These are phyloP conservation scores for Melanostoma mellinum DNA, from an alignment of 2,888 invertebrate species.

Conservation along the genomic window DNA sequence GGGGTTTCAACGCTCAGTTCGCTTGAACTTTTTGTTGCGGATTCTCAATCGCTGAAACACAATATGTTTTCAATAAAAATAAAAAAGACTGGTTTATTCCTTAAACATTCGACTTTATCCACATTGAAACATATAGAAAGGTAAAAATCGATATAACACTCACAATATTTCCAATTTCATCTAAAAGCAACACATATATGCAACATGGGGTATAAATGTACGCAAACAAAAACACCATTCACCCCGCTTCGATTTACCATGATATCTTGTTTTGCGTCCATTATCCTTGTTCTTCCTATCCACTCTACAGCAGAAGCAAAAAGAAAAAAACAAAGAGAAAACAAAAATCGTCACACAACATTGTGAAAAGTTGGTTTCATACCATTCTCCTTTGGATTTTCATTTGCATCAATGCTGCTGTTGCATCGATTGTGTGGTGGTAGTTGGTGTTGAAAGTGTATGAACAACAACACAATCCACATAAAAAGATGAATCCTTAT, in stretches of 20 bases:
- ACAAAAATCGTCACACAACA: constrained; percentile 38
- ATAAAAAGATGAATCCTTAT: constrained; percentile 53
- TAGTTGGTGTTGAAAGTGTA: constrained; percentile 10
- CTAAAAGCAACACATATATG: constrained; percentile 14
- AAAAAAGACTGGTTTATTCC: background rate
- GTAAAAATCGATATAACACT: constrained; percentile 28
- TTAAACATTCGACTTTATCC: background rate
- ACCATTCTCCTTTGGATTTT: constrained; percentile 5
- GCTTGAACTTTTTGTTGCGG: too few relatives aligned
- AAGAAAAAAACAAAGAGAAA: background rate
- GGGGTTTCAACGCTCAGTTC: too few relatives aligned
- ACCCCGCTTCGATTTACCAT: constrained; percentile 42
- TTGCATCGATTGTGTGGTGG: constrained; percentile 45
- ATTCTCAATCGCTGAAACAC: too few relatives aligned
- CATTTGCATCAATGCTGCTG: constrained; percentile 46
- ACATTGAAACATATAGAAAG: background rate
- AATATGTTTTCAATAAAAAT: too few relatives aligned
- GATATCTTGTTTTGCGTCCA: constrained; percentile 27
- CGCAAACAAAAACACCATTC: constrained; percentile 22
- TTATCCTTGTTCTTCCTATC: constrained; percentile 27
- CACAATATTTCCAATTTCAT: constrained; percentile 23
- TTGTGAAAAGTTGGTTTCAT: constrained; percentile 3
- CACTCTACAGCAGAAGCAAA: background rate
- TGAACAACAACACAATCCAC: constrained; percentile 48
- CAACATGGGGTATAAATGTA: constrained; percentile 20